Evolutionary conservation across 2,888 invertebrate genomes (phyloP), one percentile per base, ranked within the genome.

Genomic region (Rhaphigaster nebulosa): DNA sequence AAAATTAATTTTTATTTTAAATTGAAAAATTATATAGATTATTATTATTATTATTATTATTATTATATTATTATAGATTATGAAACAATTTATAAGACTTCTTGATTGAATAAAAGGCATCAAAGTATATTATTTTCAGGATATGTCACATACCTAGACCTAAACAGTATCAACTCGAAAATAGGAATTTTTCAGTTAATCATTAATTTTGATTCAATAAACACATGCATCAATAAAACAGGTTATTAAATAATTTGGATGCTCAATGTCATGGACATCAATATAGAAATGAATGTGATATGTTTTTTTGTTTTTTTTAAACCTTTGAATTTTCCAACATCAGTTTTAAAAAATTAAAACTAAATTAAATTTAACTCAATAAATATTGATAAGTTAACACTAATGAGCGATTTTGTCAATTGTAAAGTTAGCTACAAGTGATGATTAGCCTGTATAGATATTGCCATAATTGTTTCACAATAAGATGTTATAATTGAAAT

Each of bases 381-480:
- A 76, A 76, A 38, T 76, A 20, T 76, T 38, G 38, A 18, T 23
- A 65, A 29, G 29, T 38, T 18, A 76, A 38, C 34, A 76, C 1
- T 38, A 2, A 76, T 76, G 38, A 38, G 38, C 23, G 70, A 38
- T 38, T 76, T 76, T 76, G 84, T 45, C 45, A 84, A 50, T 50
- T 84, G 41, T 84, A 45, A 84, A 45, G 18, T 84, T 84, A 50
- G n/a, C 4, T 84, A 15, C 45, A 84, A 45, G n/a, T 84, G 45
- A n/a, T 84, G 38, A 84, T 50, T 84, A 84, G 45, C 45, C 45
- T 45, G 20, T 45, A n/a, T 84, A 84, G 84, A 84, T 84, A 84
- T 41, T 80, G 26, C 20, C 26, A n/a, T 45, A 50, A 50, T 84
- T 84, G n/a, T 45, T 84, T 84, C 15, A 45, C 10, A n/a, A n/a